These are phyloP conservation scores for Ophion ventricosus DNA, from an alignment of 2,888 invertebrate species.

Conservation along the genomic window DNA sequence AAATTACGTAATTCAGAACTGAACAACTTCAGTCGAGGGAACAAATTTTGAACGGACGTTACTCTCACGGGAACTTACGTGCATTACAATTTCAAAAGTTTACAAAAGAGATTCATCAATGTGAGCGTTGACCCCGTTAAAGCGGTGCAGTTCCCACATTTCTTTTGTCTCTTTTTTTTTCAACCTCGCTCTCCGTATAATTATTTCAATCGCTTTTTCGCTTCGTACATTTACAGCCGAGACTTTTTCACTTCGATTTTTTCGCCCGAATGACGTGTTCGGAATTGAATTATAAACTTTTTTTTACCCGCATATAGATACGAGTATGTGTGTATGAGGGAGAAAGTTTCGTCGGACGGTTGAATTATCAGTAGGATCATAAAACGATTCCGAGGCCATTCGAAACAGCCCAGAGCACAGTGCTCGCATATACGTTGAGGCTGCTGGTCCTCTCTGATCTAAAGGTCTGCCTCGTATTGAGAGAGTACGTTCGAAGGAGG, in stretches of 20 bases:
- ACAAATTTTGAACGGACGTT: too few species aligned
- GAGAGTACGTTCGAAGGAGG: not conserved
- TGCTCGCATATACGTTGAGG: not conserved
- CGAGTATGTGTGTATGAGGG: not conserved
- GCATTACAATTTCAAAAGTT: conserved; percentile 5
- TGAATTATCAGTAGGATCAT: conserved; percentile 51
- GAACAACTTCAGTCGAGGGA: too few species aligned
- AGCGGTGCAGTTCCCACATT: conserved; percentile 26
- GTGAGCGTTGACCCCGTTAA: conserved; percentile 29
- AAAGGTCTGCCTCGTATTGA: not conserved
- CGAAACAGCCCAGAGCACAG: conserved; percentile 4
- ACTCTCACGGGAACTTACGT: too few species aligned
- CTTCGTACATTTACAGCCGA: not conserved
- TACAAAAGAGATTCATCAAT: conserved; percentile 19
- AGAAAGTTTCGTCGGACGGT: conserved; percentile 34
- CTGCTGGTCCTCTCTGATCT: conserved; percentile 9
- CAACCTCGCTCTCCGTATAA: not conserved
- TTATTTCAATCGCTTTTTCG: conserved; percentile 6
- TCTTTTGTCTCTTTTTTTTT: not conserved
- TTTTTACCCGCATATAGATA: not conserved
- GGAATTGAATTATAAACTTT: conserved; percentile 13
- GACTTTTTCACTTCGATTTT: conserved; percentile 8
- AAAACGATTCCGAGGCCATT: conserved; percentile 46
- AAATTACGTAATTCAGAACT: too few species aligned
- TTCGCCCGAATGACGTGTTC: not conserved